Evolutionary conservation across 2,888 invertebrate species (phyloP).

Genomic region (Lottia scabra): DNA sequence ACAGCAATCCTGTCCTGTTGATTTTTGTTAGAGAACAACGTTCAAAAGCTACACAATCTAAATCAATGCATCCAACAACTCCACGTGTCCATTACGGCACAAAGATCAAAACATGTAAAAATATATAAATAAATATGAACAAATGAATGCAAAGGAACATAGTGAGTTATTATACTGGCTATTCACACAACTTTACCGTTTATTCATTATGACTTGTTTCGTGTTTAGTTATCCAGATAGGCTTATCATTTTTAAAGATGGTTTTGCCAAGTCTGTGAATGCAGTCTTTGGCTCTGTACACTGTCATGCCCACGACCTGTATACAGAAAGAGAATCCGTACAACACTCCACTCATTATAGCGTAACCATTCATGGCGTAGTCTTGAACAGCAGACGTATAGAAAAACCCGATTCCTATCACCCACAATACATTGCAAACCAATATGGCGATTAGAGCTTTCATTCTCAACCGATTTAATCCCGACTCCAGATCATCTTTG

Average conservation of each 20-base stretch:
- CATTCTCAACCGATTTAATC: constrained; percentile 34
- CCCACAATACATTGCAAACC: constrained; percentile 35
- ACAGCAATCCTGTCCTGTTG: no score
- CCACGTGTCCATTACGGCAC: no score
- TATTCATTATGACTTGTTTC: constrained; percentile 16
- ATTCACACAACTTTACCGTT: no score
- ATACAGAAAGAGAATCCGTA: constrained; percentile 43
- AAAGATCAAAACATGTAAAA: no score
- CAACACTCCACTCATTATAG: constrained; percentile 36
- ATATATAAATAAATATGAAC: no score
- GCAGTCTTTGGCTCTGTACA: constrained; percentile 34
- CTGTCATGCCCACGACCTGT: constrained; percentile 44
- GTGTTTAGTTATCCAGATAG: constrained; percentile 31
- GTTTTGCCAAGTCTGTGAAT: constrained; percentile 28
- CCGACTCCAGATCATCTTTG: constrained; percentile 28
- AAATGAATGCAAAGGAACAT: no score
- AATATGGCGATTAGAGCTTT: constrained; percentile 33
- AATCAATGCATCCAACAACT: no score
- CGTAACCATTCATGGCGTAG: constrained; percentile 34
- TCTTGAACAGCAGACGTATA: constrained; percentile 35
- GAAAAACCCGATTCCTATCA: constrained; percentile 36
- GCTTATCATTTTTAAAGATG: constrained; percentile 31
- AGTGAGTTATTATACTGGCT: no score
- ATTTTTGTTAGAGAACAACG: no score
- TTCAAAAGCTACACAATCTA: no score